These are phyloP conservation scores for Mactromeris polynyma DNA, from an alignment of 2,888 invertebrate genomes.

Conservation along the genomic window DNA sequence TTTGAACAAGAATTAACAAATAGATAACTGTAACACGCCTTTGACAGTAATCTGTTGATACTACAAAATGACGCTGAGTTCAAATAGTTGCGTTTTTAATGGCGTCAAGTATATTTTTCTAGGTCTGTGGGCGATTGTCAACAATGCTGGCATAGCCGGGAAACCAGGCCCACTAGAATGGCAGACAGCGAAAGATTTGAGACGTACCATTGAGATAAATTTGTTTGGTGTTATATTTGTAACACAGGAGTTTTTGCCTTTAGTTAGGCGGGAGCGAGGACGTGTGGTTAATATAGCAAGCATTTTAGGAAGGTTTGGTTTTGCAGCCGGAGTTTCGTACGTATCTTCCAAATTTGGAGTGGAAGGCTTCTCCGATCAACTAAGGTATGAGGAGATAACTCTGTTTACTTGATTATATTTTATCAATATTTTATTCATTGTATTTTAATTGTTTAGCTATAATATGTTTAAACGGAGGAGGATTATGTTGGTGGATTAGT, in stretches of 20 bases:
- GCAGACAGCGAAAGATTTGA: conserved; percentile 80
- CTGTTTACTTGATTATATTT: no score
- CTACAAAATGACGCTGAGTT: no score
- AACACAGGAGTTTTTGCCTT: conserved; percentile 75
- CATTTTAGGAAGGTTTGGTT: conserved; percentile 72
- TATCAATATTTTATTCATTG: neutral
- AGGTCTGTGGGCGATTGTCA: conserved; percentile 79
- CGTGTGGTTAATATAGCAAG: conserved; percentile 80
- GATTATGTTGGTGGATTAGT: neutral
- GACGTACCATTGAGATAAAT: conserved; percentile 78
- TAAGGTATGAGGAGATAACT: conserved; percentile 64
- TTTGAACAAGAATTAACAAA: no score
- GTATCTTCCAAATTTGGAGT: conserved; percentile 78
- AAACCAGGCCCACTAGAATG: conserved; percentile 82
- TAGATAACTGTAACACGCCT: no score
- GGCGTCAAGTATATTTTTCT: no score
- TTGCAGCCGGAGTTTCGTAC: conserved; percentile 70
- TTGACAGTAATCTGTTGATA: no score
- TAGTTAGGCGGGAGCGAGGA: conserved; percentile 75
- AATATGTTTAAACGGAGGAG: neutral
- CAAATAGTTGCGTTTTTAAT: no score
- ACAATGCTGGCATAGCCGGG: conserved; percentile 80
- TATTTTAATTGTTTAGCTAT: neutral
- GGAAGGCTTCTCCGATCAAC: conserved; percentile 75
- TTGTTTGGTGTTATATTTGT: conserved; percentile 84